Evolutionary conservation across 2,113 vertebrate genomes (phyloP).

Genomic region (Oreochromis tanganicae): DNA sequence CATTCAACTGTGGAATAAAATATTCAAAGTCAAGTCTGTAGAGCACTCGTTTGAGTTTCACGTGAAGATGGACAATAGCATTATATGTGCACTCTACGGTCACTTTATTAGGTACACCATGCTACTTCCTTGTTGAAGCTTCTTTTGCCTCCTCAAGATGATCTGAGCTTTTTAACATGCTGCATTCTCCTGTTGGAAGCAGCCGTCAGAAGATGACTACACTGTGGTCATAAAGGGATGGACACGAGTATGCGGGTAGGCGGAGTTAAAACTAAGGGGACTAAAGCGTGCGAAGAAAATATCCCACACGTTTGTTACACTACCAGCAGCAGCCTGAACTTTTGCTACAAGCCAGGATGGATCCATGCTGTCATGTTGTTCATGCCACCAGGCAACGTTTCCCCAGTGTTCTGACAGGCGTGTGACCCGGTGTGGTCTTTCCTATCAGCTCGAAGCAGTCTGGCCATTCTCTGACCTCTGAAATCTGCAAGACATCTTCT

Average conservation of each 20-base stretch:
- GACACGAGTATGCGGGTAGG: rapidly evolving
- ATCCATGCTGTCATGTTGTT: background rate
- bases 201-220: background rate
- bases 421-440: background rate
- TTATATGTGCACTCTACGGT: rapidly evolving
- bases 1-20: background rate
- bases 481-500: background rate
- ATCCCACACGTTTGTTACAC: background rate
- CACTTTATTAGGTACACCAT: background rate
- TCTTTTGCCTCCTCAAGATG: background rate
- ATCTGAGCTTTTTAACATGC: background rate
- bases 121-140: background rate
- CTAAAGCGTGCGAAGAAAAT: background rate
- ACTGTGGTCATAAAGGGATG: background rate
- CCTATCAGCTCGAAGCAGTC: rapidly evolving
- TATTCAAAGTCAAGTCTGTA: background rate
- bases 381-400: background rate
- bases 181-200: background rate
- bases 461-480: background rate
- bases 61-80: background rate
- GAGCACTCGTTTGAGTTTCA: background rate
- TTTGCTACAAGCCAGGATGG: background rate
- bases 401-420: background rate
- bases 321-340: background rate
- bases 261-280: background rate